Evolutionary conservation across 2,113 vertebrate genomes (phyloP), one percentile per base, ranked within the genome.

Genomic region (Gallinago media): DNA sequence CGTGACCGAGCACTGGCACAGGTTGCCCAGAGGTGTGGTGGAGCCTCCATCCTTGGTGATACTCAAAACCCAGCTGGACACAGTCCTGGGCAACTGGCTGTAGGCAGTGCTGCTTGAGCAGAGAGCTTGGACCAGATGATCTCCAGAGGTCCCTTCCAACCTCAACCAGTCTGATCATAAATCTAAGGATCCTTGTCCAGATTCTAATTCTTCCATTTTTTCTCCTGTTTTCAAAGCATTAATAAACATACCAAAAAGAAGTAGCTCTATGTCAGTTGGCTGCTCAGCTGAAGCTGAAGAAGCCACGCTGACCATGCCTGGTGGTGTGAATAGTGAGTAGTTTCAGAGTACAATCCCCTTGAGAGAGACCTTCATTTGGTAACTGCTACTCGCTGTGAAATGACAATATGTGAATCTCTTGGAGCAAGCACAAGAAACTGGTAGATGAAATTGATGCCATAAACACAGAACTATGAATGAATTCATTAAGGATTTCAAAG

Each of bases 311-410:
- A 11, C 42, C 15, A 8, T 10, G 3, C 9, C 50, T 5, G 2
- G 1, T 23, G 1, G 13, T 15, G 44, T 52, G 56, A 31, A 14
- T 3, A 15, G 46, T 5, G 38, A 23, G 21, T 40, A 20, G 14
- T 19, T 62, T 46, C 15, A 55, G 40, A 66, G 32, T 50, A 38
- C 29, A 13, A 0, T n/a, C 20, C 29, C 3, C 0, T 29, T 20
- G 15, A 26, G 14, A 52, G 9, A 12, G 3, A 11, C 47, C 27
- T 63, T 54, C 32, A 6, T 49, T 34, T 73, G 9, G 12, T 58
- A 27, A 27, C 65, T 46, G 44, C 50, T 82, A 31, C 56, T 66
- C 36, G 20, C 1, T 49, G 36, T 31, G 9, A 25, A 66, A 11
- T 15, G 20, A n/a, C 16, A 31, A 15, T 13, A 8, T 32, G 26